These are phyloP conservation scores for Microhierax caerulescens DNA, from an alignment of 2,797 vertebrate genomes.

Conservation along the genomic window DNA sequence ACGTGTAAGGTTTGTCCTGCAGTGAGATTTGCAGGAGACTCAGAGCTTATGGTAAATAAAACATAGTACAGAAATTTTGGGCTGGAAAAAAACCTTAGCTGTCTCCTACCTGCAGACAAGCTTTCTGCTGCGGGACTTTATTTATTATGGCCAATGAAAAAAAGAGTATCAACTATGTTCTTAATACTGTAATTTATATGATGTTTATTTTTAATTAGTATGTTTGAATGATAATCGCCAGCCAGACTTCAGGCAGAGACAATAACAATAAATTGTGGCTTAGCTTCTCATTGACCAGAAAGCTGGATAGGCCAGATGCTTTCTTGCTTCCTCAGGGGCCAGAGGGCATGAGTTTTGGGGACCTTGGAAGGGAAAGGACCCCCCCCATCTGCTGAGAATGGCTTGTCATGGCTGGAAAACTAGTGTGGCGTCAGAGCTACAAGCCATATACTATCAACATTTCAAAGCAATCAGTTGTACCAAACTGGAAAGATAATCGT, in stretches of 20 bases:
- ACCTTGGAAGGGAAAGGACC: background rate
- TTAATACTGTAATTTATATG: background rate
- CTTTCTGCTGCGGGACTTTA: background rate
- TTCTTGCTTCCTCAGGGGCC: background rate
- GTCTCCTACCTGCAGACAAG: background rate
- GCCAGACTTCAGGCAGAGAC: background rate
- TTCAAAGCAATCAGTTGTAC: background rate
- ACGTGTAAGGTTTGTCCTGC: background rate
- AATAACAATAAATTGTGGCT: background rate
- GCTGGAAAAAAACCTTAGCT: background rate
- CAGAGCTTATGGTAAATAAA: background rate
- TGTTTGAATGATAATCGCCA: background rate
- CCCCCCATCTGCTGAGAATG: background rate
- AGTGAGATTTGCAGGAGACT: background rate
- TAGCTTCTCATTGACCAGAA: background rate
- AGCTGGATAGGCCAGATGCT: background rate
- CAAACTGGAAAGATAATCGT: background rate
- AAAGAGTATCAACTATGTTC: background rate
- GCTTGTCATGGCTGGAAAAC: background rate
- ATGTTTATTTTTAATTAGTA: background rate
- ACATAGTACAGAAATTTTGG: background rate
- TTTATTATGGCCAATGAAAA: background rate
- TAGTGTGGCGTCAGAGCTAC: fast-evolving
- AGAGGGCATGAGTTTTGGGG: background rate
- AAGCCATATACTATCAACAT: background rate